Base-by-base conservation (phyloP, 1,140 invertebrate species). In the Antheraea mylitta region DNA sequence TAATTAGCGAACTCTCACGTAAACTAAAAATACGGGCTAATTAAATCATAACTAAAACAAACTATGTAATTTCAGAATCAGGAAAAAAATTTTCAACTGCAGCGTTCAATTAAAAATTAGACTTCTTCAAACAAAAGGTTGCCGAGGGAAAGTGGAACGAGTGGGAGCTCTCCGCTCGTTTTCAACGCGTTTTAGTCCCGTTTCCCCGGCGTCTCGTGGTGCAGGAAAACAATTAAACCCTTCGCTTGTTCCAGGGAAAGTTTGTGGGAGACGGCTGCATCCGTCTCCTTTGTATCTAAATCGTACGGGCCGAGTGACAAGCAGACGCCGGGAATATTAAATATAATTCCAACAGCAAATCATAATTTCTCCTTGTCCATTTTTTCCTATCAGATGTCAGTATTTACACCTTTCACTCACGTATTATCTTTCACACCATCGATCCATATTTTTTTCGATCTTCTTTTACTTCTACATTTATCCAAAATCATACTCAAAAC, bases 201-300 rank as follows among this genome's bases (percentile, higher is more conserved):
- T 83, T 82, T 79, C 77, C 74, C 74, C 78, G 79, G 73, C 78
- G 69, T 74, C 69, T 70, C 68, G 62, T 71, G 66, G 78, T 75
- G 74, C 80, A 83, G 84, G 76, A 80, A 85, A 87, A 87, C 85
- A 87, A 89, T 90, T 90, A 88, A 87, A 82, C 80, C 78, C 77
- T 86, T 83, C 78, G 76, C 75, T 81, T 78, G 79, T 76, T 77
- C 74, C 67, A 66, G 66, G 70, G 64, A 69, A 69, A 74, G 69
- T 75, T 77, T 72, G 74, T 61, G 66, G 66, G 70, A 67, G 71
- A 68, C 67, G 67, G 66, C 45, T 70, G 72, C 70, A 74, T 74
- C 74, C 70, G 71, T 75, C 71, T 71, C 68, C 70, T 79, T 75
- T 77, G 78, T 75, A 72, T 67, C 62, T 71, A 73, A 48, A 70